Evolutionary conservation across 2,113 vertebrate species (phyloP).

Genomic region (Rissa tridactyla): DNA sequence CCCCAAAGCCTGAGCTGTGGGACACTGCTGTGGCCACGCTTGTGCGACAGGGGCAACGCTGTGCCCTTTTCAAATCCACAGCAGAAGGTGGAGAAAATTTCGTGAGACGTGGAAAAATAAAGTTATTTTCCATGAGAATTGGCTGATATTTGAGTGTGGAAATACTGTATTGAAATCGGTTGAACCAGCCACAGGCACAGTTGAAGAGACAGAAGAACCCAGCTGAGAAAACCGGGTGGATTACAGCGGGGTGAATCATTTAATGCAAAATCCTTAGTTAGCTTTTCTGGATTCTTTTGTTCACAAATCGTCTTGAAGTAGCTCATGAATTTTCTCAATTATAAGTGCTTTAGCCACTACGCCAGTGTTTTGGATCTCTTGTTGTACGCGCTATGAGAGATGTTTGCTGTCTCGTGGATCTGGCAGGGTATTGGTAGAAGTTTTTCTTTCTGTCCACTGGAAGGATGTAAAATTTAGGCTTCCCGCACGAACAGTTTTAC

Average conservation of each 20-base stretch:
- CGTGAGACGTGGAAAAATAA: neutral
- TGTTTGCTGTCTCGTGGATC: neutral
- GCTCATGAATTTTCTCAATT: neutral
- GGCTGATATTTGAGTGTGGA: neutral
- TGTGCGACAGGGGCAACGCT: neutral
- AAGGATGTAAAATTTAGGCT: neutral
- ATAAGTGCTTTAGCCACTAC: neutral
- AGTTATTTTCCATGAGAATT: neutral
- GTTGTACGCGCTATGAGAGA: accelerated
- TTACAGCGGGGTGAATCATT: neutral
- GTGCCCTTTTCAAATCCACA: neutral
- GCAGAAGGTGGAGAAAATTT: accelerated
- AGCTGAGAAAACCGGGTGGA: neutral
- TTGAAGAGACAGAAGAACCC: neutral
- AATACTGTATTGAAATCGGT: neutral
- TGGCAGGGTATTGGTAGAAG: neutral
- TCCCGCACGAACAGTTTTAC: neutral
- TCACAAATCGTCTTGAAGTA: neutral
- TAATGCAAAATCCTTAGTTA: neutral
- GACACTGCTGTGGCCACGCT: neutral
- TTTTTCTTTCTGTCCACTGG: neutral
- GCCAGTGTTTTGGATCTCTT: neutral
- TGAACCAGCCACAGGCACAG: neutral
- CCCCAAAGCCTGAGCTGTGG: neutral
- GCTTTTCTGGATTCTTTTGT: neutral